Percentiles rank a stretch among this genome's conserved stretches.
Conservation (phyloP, 2,888 invertebrate genomes). For the Eretmocerus hayati region DNA sequence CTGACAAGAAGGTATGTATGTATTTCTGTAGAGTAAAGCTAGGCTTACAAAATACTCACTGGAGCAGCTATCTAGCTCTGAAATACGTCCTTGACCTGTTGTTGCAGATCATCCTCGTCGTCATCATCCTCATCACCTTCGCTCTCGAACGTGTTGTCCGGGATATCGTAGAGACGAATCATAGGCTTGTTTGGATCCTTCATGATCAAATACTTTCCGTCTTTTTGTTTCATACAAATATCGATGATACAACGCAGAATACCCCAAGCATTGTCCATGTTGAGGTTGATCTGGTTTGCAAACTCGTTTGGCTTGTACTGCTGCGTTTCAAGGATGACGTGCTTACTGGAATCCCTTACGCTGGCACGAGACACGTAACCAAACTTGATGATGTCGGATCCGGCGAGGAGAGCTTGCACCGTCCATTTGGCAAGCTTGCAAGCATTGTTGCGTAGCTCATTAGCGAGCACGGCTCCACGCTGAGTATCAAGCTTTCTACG, state of each 20-base stretch:
- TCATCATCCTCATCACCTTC: constrained; percentile 89
- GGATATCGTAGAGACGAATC: constrained; percentile 95
- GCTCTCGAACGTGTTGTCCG: constrained; percentile 96
- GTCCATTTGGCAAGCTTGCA: constrained; percentile 99
- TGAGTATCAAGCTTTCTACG: constrained; percentile 95
- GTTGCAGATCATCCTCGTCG: constrained; percentile 57
- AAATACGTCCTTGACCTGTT: constrained; percentile 37
- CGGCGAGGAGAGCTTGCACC: constrained; percentile 86
- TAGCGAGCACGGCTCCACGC: constrained; percentile 95
- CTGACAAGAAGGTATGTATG: no score
- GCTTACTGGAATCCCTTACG: constrained; percentile 89
- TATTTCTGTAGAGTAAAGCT: no score
- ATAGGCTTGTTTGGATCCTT: constrained; percentile 99
- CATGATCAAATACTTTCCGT: constrained; percentile 95
- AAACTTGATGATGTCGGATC: constrained; percentile 96
- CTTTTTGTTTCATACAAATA: constrained; percentile 92
- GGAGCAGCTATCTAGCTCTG: no score
- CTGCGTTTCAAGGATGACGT: constrained; percentile 93
- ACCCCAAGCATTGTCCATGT: constrained; percentile 99
- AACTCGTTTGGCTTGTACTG: constrained; percentile 98
- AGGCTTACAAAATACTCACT: no score
- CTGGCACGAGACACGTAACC: constrained; percentile 97
- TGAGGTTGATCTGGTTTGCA: constrained; percentile 95
- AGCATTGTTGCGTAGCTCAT: constrained; percentile 97
- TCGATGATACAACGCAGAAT: constrained; percentile 95